Base-by-base conservation (phyloP, 1,140 invertebrate species). In the Dreissena rostriformis region DNA sequence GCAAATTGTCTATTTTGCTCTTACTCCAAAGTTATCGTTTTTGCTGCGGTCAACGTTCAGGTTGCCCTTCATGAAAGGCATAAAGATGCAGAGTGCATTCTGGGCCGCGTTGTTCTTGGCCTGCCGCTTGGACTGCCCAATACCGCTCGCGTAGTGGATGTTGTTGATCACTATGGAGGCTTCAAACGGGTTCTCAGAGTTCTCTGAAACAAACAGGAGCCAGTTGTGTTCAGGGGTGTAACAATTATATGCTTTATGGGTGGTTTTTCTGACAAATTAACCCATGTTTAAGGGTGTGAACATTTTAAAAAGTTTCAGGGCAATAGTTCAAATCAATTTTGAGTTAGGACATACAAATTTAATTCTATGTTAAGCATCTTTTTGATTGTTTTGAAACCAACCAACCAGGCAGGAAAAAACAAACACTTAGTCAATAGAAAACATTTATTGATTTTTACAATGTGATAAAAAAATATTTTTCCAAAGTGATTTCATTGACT, bases 131-230 rank as follows among this genome's bases (percentile, higher is more conserved):
- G 61, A 66, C 26, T 28, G 28, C 51, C 63, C 82, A 51, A 57
- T 49, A 10, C 82, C 82, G 49, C 63, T 76, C 0, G 73, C 82
- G 53, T 84, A 84, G 7, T 77, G 53, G 28, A 84, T 71, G 29
- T 67, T 67, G 70, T 77, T 77, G n/a, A 84, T 72, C 4, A 77
- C 5, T 17, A 84, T 68, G 52, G 74, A 68, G 19, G 82, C 82
- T 65, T 72, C 26, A 49, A 77, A 84, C 49, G 82, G 82, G 39
- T 24, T 61, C 52, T 84, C 74, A 70, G 82, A 73, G 77, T 84
- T 84, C 22, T 71, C 82, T 84, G 82, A 55, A 70, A 78, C 7
- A 22, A 24, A 57, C 39, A 39, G 8, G 8, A 39, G 4, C 39
- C 4, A 2, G 8, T 8, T 5, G 4, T 39, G 39, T 5, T 39